A percentile compares a stretch with the other conserved stretches of the same genome.
These are phyloP conservation scores for Leptopilina syphax DNA, from an alignment of 2,888 invertebrate genomes.

Conservation along the genomic window DNA sequence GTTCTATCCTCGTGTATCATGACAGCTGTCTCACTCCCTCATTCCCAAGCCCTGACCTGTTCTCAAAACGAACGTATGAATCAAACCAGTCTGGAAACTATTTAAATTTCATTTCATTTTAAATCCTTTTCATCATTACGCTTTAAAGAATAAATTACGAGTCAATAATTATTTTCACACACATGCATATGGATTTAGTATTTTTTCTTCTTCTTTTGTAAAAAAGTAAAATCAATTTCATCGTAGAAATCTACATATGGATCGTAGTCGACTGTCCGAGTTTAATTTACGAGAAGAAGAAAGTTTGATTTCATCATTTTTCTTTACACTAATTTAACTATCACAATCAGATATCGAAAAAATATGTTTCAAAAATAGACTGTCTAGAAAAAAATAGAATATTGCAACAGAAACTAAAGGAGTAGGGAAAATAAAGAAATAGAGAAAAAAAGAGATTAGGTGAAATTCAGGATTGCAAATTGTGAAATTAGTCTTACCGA, in stretches of 20 bases:
- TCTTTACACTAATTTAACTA: too few species aligned
- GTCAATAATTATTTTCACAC: not conserved
- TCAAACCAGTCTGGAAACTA: not conserved
- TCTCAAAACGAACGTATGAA: slow-evolving; percentile 4
- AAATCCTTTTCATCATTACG: not conserved
- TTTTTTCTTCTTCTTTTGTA: too few species aligned
- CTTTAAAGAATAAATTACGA: not conserved
- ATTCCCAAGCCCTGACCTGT: slow-evolving; percentile 19
- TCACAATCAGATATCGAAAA: too few species aligned
- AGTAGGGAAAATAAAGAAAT: not conserved
- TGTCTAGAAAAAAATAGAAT: too few species aligned
- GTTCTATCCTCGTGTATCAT: slow-evolving; percentile 15
- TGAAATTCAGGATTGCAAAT: not conserved
- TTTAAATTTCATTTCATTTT: not conserved
- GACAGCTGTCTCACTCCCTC: slow-evolving; percentile 22
- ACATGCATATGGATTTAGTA: too few species aligned
- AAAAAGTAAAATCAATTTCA: too few species aligned
- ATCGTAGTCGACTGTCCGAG: too few species aligned
- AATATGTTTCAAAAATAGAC: too few species aligned
- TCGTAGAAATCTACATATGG: too few species aligned
- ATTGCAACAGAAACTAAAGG: not conserved
- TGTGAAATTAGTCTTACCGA: slow-evolving; percentile 61
- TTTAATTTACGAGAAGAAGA: too few species aligned
- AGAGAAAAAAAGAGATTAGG: not conserved
- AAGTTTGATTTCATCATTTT: too few species aligned